Evolutionary conservation across 2,888 invertebrate genomes (phyloP), one percentile per base, ranked within the genome.

Genomic region (Tachina lurida): DNA sequence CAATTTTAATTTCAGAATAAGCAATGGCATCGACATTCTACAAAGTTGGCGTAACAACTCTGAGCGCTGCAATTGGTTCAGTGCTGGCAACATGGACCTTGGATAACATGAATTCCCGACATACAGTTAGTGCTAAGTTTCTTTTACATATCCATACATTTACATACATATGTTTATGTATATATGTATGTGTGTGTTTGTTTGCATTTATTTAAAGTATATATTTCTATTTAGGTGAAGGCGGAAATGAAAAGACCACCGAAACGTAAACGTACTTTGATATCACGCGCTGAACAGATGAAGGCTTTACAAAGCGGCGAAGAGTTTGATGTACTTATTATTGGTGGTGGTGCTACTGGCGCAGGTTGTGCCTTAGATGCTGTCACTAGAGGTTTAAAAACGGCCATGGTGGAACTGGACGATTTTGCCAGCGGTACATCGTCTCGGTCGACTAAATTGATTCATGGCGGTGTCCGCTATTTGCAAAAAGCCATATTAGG

Each of bases 291-390:
- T 31, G 96, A 97, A 1, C 97, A 98, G 93, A 93, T 98, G 22
- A 94, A 95, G 87, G 94, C 95, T 1, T 93, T 98, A 47, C 96
- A 97, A 92, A 95, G 94, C 15, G 96, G 97, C 31, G 95, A 96
- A 68, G 94, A 95, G 87, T 98, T 96, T 92, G 98, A 99, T 93
- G 95, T 99, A 45, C 95, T 99, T 54, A 97, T 99, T 88, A 96
- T 99, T 88, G 99, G 99, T 1, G 98, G 98, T 1, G 99, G 99
- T 60, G 99, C 99, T 49, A 99, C 99, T 0, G 99, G 99, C 1
- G 95, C 97, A 49, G 99, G 99, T 2, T 98, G 98, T 90, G 99
- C 99, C 0, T 94, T 99, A 13, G 99, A 99, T 93, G 95, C 99
- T 4, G 95, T 96, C 74, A 98, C 98, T 7, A 94, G 99, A 95